Conservation (phyloP, 2,797 vertebrate genomes). For the Cryptoprocta ferox region DNA sequence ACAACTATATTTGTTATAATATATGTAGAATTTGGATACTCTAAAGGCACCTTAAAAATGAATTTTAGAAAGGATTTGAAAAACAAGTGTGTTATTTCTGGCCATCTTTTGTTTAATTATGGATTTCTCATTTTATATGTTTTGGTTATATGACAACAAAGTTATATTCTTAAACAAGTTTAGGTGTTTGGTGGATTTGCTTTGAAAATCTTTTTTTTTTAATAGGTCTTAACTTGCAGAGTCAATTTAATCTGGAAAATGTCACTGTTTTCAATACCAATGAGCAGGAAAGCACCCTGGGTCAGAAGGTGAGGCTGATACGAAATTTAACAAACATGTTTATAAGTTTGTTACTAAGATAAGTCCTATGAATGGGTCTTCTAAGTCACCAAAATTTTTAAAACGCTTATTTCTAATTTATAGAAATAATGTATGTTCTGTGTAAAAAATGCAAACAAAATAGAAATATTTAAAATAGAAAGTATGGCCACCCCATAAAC, state of each 20-base stretch:
- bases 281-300: slow-evolving; percentile 97
- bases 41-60: not conserved
- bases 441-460: slow-evolving; percentile 21
- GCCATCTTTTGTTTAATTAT: slow-evolving; percentile 48
- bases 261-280: slow-evolving; percentile 98
- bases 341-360: slow-evolving; percentile 46
- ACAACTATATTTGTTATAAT: not conserved
- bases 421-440: slow-evolving; percentile 4
- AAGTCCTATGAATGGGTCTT: not conserved
- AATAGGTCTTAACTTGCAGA: slow-evolving; percentile 97
- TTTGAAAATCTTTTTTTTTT: slow-evolving; percentile 51
- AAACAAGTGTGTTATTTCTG: slow-evolving; percentile 30
- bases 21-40: not conserved
- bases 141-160: not conserved
- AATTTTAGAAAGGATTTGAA: slow-evolving; percentile 52
- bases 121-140: not conserved
- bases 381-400: not conserved
- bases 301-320: slow-evolving; percentile 92
- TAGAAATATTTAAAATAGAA: slow-evolving; percentile 45
- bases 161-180: slow-evolving; percentile 20
- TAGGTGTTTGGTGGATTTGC: slow-evolving; percentile 29
- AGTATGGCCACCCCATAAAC: not conserved
- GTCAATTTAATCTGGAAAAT: slow-evolving; percentile 99
- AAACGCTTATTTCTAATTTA: slow-evolving; percentile 26
- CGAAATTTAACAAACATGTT: not conserved